phyloP scores from a whole-genome alignment of 1,140 invertebrate genomes.

The Heliconius himera region DNA sequence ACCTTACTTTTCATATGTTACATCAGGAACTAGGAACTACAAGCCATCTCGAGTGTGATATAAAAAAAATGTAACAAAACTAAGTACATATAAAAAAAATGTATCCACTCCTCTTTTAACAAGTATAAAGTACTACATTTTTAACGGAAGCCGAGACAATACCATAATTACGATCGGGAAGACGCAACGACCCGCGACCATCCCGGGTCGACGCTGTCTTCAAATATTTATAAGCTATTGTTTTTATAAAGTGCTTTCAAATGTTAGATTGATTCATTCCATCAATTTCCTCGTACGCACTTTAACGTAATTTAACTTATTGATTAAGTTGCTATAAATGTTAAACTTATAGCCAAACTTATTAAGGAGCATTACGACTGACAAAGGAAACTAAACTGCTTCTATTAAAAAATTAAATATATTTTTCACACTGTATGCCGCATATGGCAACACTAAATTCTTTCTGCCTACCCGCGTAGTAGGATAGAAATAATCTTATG shows the following conservation, averaged over 20 bases:
- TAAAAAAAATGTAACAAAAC: background rate
- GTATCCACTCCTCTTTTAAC: conserved; percentile 1
- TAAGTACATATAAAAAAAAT: background rate
- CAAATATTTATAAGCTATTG: conserved; percentile 50
- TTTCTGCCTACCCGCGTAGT: no score
- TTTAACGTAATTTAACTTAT: background rate
- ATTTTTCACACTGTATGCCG: no score
- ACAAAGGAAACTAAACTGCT: no score
- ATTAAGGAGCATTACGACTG: no score
- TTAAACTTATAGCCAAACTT: no score
- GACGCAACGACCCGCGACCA: conserved; percentile 37
- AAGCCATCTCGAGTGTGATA: background rate
- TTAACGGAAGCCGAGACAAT: conserved; percentile 47
- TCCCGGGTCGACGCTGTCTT: conserved; percentile 36
- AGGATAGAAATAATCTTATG: no score
- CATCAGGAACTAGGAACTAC: no score
- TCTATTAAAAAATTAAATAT: no score
- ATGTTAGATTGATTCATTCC: conserved; percentile 32
- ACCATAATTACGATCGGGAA: conserved; percentile 39
- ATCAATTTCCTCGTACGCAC: background rate
- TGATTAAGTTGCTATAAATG: background rate
- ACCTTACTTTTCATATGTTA: no score
- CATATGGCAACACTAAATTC: no score
- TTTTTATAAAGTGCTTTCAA: conserved; percentile 52
- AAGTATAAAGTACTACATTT: conserved; percentile 36